Evolutionary conservation across 2,888 invertebrate species (phyloP).

Genomic region (Pristionchus mayeri): DNA sequence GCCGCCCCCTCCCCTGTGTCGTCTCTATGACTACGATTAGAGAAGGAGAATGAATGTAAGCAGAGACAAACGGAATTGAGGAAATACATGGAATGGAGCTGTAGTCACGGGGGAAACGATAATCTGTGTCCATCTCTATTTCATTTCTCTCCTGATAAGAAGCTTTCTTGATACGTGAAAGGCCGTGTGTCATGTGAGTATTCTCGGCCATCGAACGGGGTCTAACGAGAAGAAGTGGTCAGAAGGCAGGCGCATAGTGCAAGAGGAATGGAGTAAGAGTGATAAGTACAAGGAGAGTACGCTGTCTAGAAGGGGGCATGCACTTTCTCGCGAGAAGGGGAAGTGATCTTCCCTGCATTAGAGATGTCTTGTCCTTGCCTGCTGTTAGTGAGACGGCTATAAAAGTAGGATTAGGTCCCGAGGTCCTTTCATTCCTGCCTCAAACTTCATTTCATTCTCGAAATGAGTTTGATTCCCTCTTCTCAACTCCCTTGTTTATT

Average conservation of each 20-base stretch:
- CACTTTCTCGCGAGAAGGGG: not conserved
- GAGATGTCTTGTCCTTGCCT: constrained; percentile 2
- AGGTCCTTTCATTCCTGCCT: not conserved
- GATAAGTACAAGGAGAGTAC: constrained; percentile 13
- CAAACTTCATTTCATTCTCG: not conserved
- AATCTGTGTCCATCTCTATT: not conserved
- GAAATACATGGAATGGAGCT: not conserved
- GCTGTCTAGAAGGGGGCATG: not conserved
- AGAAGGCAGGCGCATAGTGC: not conserved
- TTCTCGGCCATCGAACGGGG: not conserved
- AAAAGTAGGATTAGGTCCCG: not conserved
- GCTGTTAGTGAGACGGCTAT: not conserved
- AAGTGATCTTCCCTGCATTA: not conserved
- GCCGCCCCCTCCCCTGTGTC: not conserved
- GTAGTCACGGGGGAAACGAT: not conserved
- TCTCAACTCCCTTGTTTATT: not conserved
- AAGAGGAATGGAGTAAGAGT: not conserved
- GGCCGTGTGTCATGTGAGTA: not conserved
- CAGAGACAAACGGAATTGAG: not conserved
- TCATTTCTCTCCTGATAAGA: not conserved
- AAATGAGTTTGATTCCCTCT: not conserved
- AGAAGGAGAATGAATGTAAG: not conserved
- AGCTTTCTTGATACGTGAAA: not conserved
- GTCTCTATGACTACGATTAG: constrained; percentile 28
- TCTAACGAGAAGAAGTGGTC: not conserved